Evolutionary conservation across 2,797 vertebrate genomes (phyloP).

Genomic region (Neopelma chrysocephalum): DNA sequence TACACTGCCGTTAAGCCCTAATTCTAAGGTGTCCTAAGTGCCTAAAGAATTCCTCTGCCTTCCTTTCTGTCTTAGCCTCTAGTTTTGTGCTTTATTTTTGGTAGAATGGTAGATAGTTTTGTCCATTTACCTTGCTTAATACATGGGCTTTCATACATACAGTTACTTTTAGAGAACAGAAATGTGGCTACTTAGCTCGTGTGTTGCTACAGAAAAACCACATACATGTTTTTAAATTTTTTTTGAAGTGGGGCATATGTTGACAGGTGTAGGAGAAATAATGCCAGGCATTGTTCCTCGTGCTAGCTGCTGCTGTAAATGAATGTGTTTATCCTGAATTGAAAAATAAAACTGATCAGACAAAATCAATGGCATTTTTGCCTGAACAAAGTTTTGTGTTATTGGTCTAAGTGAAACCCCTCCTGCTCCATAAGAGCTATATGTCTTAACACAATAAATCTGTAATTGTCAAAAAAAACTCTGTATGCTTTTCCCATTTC

Average conservation of each 20-base stretch:
- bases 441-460: neutral
- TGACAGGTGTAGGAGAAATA: neutral
- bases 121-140: neutral
- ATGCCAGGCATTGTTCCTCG: neutral
- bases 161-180: neutral
- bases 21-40: neutral
- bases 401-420: neutral
- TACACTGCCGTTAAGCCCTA: neutral
- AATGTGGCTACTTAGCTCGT: neutral
- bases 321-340: neutral
- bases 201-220: neutral
- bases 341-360: neutral
- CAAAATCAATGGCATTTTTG: neutral
- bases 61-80: neutral
- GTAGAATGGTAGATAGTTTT: neutral
- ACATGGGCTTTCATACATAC: neutral
- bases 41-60: neutral
- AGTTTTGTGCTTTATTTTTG: neutral
- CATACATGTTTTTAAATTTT: neutral
- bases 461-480: neutral
- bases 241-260: fast-evolving
- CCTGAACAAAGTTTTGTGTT: neutral
- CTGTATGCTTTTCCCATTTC: neutral
- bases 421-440: neutral
- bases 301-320: neutral